Base-by-base conservation (phyloP, 2,888 invertebrate genomes). In the Laspeyria flexula region DNA sequence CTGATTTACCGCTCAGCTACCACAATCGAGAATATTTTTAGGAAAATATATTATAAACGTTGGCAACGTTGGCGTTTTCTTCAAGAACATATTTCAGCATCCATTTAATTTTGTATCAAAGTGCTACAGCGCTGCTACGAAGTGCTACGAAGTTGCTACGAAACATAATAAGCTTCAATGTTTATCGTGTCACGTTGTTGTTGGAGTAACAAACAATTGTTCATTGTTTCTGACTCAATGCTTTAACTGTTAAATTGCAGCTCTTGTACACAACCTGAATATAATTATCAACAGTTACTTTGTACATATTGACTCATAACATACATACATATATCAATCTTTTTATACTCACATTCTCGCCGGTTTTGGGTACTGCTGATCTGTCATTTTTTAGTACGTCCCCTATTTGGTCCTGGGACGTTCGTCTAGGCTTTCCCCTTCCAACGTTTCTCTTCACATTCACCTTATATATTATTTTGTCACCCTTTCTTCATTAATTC, bases 91-190 rank as follows among this genome's bases (percentile, higher is more conserved):
- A 65, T 66, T 65, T 66, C 64, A 65, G 43, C 67, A 60, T 60
- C 60, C 56, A 54, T 65, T 63, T 65, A 65, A 66, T 65, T 66
- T 54, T 60, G 48, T 56, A 60, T 63, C 51, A 60, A 50, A 60
- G 49, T 42, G 23, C 31, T 38, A 50, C 34, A 49, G 42, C 52
- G 55, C 44, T 52, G 60, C 6, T 21, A 21, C 13, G 13, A 9
- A 38, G 25, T 25, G 25, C 12, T 23, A 5, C 10, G 25, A 18
- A 37, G 3, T 21, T 6, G 25, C 25, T 18, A 12, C 10, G 33
- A 7, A 35, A 12, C 21, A 37, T 37, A 37, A 37, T 37, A 31
- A 31, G 12, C 12, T 11, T 21, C 12, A 21, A 37, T 37, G 21
- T 37, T 37, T 37, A 18, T 21, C 5, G 16, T 11, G 18, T n/a